Evolutionary conservation across 2,888 invertebrate species (phyloP).

Genomic region (Melieria crassipennis): DNA sequence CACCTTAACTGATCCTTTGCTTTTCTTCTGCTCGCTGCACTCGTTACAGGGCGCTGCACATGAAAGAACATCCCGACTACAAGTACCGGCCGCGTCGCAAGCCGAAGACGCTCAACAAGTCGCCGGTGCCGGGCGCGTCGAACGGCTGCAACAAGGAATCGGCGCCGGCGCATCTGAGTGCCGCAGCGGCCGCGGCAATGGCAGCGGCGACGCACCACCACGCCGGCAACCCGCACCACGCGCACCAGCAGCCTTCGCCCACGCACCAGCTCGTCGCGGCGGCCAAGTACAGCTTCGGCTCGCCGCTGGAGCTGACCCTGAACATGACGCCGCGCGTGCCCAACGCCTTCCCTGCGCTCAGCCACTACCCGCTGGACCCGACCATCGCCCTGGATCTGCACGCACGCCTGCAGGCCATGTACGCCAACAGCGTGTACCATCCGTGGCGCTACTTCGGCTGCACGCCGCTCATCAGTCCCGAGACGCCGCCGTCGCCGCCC

Average conservation of each 20-base stretch:
- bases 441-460: constrained; percentile 65
- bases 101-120: constrained; percentile 83
- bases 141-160: constrained; percentile 27
- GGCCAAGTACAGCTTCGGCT: constrained; percentile 62
- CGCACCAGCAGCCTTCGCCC: constrained; percentile 41
- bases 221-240: constrained; percentile 45
- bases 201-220: constrained; percentile 34
- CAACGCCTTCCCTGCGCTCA: constrained; percentile 55
- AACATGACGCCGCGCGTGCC: constrained; percentile 58
- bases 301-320: constrained; percentile 61
- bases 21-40: constrained; percentile 1
- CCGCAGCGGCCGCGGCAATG: constrained; percentile 35
- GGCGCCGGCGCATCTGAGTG: constrained; percentile 27
- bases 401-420: constrained; percentile 66
- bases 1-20: not conserved
- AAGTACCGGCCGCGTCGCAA: constrained; percentile 89
- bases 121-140: constrained; percentile 57
- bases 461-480: constrained; percentile 61
- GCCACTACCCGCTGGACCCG: constrained; percentile 64
- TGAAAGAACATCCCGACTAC: constrained; percentile 94
- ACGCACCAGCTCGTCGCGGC: constrained; percentile 39
- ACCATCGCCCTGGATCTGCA: constrained; percentile 65
- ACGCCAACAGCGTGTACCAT: constrained; percentile 64
- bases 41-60: constrained; percentile 81
- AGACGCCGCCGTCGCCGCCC: constrained; percentile 65